A percentile compares a stretch with the other conserved stretches of the same genome.
These are phyloP conservation scores for Phallusia fumigata DNA, from an alignment of 23 tunicate species.

Conservation along the genomic window DNA sequence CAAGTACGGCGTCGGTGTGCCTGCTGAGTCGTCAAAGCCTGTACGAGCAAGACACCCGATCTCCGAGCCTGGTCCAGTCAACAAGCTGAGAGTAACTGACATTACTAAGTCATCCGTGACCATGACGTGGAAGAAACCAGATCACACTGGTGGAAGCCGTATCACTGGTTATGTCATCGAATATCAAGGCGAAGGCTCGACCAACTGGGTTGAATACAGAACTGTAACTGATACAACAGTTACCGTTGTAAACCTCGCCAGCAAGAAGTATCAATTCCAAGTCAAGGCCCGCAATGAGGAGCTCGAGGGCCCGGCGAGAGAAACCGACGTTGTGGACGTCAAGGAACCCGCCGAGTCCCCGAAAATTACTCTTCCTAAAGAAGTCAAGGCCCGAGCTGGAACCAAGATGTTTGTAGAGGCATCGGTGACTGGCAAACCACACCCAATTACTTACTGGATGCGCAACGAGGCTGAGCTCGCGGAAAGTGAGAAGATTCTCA, in stretches of 20 bases:
- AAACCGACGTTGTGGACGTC: slow-evolving; percentile 79
- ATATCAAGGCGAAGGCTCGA: slow-evolving; percentile 69
- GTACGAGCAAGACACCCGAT: slow-evolving; percentile 62
- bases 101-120: slow-evolving; percentile 76
- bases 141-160: slow-evolving; percentile 80
- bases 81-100: slow-evolving; percentile 68
- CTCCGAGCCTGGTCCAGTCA: slow-evolving; percentile 84
- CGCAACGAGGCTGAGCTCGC: slow-evolving; percentile 57
- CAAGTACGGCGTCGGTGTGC: slow-evolving; percentile 78
- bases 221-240: slow-evolving; percentile 73
- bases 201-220: slow-evolving; percentile 69
- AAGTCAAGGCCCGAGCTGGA: slow-evolving; percentile 62
- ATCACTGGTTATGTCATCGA: slow-evolving; percentile 85
- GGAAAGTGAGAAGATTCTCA: slow-evolving; percentile 49
- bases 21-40: slow-evolving; percentile 69
- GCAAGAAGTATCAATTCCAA: slow-evolving; percentile 73
- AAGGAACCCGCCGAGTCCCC: slow-evolving; percentile 79
- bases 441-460: slow-evolving; percentile 70
- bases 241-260: slow-evolving; percentile 61
- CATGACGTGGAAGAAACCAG: slow-evolving; percentile 81
- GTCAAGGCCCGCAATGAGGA: slow-evolving; percentile 83
- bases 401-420: slow-evolving; percentile 53
- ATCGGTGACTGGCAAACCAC: slow-evolving; percentile 72
- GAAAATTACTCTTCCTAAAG: slow-evolving; percentile 50
- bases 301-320: slow-evolving; percentile 56